Percentiles rank a stretch among this genome's conserved stretches.
Conservation (phyloP, 2,888 invertebrate species). For the Ctenicera cuprea region DNA sequence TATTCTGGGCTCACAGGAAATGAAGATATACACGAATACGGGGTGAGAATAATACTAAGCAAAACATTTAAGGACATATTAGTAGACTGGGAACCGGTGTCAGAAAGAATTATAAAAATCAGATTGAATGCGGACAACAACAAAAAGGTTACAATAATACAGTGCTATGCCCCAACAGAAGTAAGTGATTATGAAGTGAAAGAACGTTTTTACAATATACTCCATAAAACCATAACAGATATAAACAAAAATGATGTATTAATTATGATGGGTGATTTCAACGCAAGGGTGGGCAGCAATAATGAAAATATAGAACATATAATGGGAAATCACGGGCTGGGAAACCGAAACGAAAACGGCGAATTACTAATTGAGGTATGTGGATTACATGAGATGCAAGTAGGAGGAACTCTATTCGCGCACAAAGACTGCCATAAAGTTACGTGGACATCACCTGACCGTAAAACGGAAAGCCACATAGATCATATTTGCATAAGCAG, state of each 20-base stretch:
- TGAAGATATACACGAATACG: too few species aligned
- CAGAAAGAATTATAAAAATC: too few species aligned
- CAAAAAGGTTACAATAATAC: too few species aligned
- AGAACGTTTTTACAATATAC: slow-evolving; percentile 7
- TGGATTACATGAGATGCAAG: slow-evolving; percentile 4
- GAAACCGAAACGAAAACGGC: background rate
- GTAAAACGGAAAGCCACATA: background rate
- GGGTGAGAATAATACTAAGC: too few species aligned
- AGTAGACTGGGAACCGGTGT: too few species aligned
- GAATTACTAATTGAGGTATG: background rate
- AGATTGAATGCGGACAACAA: too few species aligned
- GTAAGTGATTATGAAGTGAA: too few species aligned
- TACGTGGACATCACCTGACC: background rate
- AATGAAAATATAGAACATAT: slow-evolving; percentile 2
- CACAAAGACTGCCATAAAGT: too few species aligned
- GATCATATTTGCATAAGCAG: too few species aligned
- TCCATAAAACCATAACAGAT: slow-evolving; percentile 1
- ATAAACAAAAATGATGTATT: slow-evolving; percentile 14
- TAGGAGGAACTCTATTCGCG: slow-evolving; percentile 2
- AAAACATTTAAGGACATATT: too few species aligned
- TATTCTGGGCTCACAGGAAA: too few species aligned
- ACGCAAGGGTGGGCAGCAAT: slow-evolving; percentile 1
- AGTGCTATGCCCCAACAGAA: too few species aligned
- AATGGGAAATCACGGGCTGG: background rate
- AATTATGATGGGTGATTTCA: slow-evolving; percentile 4